Evolutionary conservation across 2,888 invertebrate species (phyloP).

Genomic region (Tridacna crocea): DNA sequence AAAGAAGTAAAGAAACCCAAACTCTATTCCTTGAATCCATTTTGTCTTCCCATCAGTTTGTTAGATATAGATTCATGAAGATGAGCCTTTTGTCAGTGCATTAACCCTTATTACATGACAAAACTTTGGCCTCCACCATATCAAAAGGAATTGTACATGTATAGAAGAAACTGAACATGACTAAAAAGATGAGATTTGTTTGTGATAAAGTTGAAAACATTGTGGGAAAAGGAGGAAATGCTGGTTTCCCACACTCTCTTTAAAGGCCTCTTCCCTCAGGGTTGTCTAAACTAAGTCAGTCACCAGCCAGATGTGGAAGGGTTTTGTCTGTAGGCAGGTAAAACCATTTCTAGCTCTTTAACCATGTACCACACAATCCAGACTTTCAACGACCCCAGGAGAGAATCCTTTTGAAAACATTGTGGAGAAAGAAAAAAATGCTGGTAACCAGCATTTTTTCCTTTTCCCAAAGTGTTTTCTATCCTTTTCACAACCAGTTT

Average conservation of each 20-base stretch:
- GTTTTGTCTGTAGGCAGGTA: no score
- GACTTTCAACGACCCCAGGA: no score
- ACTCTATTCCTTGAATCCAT: slow-evolving; percentile 72
- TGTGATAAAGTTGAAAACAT: not conserved
- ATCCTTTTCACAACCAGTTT: no score
- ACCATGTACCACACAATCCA: no score
- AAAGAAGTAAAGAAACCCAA: slow-evolving; percentile 64
- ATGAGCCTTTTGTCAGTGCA: not conserved
- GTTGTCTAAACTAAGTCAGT: not conserved
- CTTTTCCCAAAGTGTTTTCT: no score
- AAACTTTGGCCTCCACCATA: not conserved
- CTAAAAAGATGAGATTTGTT: no score
- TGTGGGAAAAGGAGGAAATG: slow-evolving; percentile 1
- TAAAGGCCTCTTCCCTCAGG: not conserved
- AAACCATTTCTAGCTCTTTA: no score
- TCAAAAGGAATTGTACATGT: not conserved
- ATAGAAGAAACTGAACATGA: no score
- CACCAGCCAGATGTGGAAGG: no score
- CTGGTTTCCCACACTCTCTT: not conserved
- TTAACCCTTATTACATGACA: not conserved
- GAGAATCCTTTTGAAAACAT: no score
- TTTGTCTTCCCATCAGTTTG: slow-evolving; percentile 70
- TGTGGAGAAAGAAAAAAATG: no score
- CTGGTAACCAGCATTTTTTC: no score
- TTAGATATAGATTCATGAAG: slow-evolving; percentile 49